Evolutionary conservation across 2,888 invertebrate species (phyloP).

Genomic region (Cephus nigrinus): DNA sequence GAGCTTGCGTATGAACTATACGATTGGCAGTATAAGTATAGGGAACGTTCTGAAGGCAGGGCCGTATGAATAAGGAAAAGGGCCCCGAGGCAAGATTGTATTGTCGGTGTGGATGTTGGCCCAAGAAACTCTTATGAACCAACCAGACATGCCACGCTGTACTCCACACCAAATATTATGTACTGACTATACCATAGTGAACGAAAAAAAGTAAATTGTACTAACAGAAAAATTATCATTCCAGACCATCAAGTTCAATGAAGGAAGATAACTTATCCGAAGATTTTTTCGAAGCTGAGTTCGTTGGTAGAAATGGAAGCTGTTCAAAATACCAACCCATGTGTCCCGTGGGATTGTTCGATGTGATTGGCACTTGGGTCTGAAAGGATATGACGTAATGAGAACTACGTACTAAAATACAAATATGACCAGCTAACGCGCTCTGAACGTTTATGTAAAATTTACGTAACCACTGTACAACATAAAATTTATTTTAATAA

Average conservation of each 20-base stretch:
- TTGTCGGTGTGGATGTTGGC: constrained; percentile 30
- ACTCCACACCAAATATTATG: not conserved
- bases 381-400: not conserved
- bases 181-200: not conserved
- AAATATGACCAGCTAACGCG: not conserved
- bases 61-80: constrained; percentile 50
- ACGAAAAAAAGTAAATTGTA: not conserved
- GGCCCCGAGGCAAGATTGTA: constrained; percentile 41
- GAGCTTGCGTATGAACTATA: not conserved
- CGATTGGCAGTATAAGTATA: not conserved
- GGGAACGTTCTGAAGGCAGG: constrained; percentile 25
- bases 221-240: constrained; percentile 34
- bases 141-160: not conserved
- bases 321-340: constrained; percentile 68
- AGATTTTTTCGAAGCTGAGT: constrained; percentile 71
- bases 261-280: constrained; percentile 69
- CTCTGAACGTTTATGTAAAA: not conserved
- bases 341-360: constrained; percentile 71
- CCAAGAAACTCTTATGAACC: not conserved
- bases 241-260: constrained; percentile 73
- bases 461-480: not conserved
- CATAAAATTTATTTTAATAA: not conserved
- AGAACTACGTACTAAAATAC: not conserved
- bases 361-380: constrained; percentile 67
- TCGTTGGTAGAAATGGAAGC: constrained; percentile 67